These are phyloP conservation scores for Morone chrysops DNA, from an alignment of 2,113 vertebrate species.

Conservation along the genomic window DNA sequence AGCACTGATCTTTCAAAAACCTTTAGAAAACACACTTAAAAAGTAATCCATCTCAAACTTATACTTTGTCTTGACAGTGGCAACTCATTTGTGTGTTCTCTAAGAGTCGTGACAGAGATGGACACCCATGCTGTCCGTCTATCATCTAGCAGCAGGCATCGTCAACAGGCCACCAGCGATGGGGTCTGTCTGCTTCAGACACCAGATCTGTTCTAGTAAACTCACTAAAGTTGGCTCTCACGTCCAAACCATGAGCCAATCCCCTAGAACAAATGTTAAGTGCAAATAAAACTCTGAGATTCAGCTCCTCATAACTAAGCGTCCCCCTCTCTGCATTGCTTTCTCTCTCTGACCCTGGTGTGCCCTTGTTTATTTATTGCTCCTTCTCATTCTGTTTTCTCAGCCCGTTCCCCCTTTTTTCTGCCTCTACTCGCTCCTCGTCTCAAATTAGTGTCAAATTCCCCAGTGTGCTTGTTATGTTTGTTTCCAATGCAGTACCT, in stretches of 20 bases:
- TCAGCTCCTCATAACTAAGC: conserved; percentile 39
- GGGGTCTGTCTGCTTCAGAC: conserved; percentile 60
- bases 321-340: conserved; percentile 5
- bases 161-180: conserved; percentile 34
- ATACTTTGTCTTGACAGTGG: not conserved
- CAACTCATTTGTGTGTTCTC: conserved; percentile 7
- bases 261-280: conserved; percentile 61
- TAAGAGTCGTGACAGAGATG: conserved; percentile 54
- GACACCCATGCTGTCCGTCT: conserved; percentile 69
- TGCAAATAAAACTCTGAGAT: conserved; percentile 61
- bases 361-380: conserved; percentile 62
- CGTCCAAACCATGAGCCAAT: conserved; percentile 46
- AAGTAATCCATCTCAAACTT: conserved; percentile 47
- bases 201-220: conserved; percentile 70
- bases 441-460: conserved; percentile 76
- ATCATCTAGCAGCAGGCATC: conserved; percentile 67
- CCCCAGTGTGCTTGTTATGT: conserved; percentile 70
- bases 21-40: conserved; percentile 7
- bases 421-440: conserved; percentile 38
- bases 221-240: conserved; percentile 62
- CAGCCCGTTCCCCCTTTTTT: conserved; percentile 29
- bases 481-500: conserved; percentile 53
- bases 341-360: conserved; percentile 48
- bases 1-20: not conserved
- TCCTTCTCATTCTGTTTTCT: conserved; percentile 55